A percentile compares a stretch with the other conserved stretches of the same genome.
These are phyloP conservation scores for Orbicella faveolata DNA, from an alignment of 64 coral and sea anemone species.

Conservation along the genomic window DNA sequence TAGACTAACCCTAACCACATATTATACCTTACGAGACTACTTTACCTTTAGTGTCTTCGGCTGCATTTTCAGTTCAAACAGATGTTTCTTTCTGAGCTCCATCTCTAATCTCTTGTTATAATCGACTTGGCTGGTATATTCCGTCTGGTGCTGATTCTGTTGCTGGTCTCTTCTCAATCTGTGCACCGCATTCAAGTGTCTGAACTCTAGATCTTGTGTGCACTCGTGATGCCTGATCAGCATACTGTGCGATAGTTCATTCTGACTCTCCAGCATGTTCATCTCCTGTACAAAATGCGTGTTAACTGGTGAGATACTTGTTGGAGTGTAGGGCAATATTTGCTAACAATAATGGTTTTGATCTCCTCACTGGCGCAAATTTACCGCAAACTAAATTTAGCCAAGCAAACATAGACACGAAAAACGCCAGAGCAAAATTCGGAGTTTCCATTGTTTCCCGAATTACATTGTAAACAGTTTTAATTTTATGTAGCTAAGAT, in stretches of 20 bases:
- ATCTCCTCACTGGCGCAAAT: too few relatives aligned
- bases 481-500: too few relatives aligned
- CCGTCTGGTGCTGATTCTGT: conserved; percentile 87
- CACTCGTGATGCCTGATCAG: conserved; percentile 95
- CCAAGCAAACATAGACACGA: too few relatives aligned
- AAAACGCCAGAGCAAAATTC: too few relatives aligned
- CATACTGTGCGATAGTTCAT: conserved; percentile 92
- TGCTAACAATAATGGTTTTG: too few relatives aligned
- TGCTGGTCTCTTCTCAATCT: conserved; percentile 91
- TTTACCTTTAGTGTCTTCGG: conserved; percentile 97
- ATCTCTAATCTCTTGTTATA: conserved; percentile 94
- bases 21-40: not conserved
- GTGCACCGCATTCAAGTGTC: conserved; percentile 75
- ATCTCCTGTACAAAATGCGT: conserved; percentile 61
- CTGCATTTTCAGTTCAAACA: conserved; percentile 96
- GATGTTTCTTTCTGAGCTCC: conserved; percentile 82
- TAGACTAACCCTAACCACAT: too few relatives aligned
- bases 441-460: too few relatives aligned
- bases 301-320: too few relatives aligned
- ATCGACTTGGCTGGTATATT: conserved; percentile 93
- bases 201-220: conserved; percentile 95
- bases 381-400: too few relatives aligned
- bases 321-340: too few relatives aligned
- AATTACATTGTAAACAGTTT: too few relatives aligned
- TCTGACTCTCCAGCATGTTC: conserved; percentile 87